Evolutionary conservation across 2,113 vertebrate species (phyloP).

Genomic region (Bos indicus): DNA sequence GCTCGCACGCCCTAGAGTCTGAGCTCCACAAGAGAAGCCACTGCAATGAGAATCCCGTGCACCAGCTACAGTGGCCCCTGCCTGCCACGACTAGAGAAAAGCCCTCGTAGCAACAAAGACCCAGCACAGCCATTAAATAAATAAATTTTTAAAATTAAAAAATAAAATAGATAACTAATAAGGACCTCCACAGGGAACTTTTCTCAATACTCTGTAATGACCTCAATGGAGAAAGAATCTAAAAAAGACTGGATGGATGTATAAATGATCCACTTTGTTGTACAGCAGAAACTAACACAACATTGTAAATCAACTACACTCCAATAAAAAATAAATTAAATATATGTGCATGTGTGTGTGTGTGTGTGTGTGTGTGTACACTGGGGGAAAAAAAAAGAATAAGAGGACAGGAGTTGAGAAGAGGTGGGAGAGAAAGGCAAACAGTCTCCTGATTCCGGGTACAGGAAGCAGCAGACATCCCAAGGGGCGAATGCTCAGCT

Average conservation of each 20-base stretch:
- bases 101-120: background rate
- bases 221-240: background rate
- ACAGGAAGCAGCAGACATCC: background rate
- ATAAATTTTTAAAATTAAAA: background rate
- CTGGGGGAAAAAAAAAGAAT: background rate
- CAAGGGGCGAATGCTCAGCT: background rate
- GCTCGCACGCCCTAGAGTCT: background rate
- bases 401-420: background rate
- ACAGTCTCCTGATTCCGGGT: background rate
- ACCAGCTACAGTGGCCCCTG: background rate
- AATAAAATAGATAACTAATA: background rate
- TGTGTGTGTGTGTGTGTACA: background rate
- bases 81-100: background rate
- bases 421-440: background rate
- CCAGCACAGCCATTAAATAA: background rate
- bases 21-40: background rate
- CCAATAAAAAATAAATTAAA: background rate
- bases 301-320: background rate
- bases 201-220: background rate
- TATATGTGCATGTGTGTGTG: background rate
- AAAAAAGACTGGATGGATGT: background rate
- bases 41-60: accelerated
- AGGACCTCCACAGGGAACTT: background rate
- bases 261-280: background rate
- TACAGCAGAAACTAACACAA: background rate